A percentile compares a stretch with the other conserved stretches of the same genome.
Conservation (phyloP, 1,140 invertebrate genomes). For the Drosophila quadrilineata region DNA sequence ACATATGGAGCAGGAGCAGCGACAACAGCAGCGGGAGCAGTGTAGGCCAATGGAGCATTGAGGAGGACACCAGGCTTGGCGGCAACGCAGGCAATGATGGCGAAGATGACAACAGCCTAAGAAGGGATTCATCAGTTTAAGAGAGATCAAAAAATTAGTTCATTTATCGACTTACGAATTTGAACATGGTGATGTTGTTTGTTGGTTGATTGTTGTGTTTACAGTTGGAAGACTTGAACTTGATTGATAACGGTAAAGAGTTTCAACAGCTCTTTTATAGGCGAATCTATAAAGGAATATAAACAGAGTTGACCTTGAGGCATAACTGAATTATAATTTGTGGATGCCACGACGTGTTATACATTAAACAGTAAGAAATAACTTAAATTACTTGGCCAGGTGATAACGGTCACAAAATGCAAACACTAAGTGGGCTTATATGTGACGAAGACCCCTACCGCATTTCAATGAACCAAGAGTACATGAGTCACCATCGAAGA, state of each 20-base stretch:
- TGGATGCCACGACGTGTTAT: constrained; percentile 10
- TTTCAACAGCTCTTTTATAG: too few species aligned
- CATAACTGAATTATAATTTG: neutral
- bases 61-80: constrained; percentile 66
- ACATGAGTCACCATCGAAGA: constrained; percentile 30
- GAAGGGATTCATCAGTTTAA: neutral
- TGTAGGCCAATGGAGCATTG: constrained; percentile 52
- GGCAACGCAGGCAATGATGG: constrained; percentile 60
- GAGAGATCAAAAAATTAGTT: neutral
- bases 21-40: constrained; percentile 58
- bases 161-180: constrained; percentile 24
- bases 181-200: constrained; percentile 65
- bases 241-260: too few species aligned
- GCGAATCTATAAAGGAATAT: too few species aligned
- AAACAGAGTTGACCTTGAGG: too few species aligned
- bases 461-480: constrained; percentile 59
- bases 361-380: constrained; percentile 36
- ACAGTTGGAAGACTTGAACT: constrained; percentile 25
- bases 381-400: constrained; percentile 4
- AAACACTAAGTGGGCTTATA: constrained; percentile 23
- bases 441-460: too few species aligned
- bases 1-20: constrained; percentile 71
- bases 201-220: constrained; percentile 22
- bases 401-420: constrained; percentile 24
- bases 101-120: constrained; percentile 68